Percentiles rank a stretch among this genome's conserved stretches.
Conservation (phyloP, 2,888 invertebrate genomes). For the Leptarthrus brevirostris region DNA sequence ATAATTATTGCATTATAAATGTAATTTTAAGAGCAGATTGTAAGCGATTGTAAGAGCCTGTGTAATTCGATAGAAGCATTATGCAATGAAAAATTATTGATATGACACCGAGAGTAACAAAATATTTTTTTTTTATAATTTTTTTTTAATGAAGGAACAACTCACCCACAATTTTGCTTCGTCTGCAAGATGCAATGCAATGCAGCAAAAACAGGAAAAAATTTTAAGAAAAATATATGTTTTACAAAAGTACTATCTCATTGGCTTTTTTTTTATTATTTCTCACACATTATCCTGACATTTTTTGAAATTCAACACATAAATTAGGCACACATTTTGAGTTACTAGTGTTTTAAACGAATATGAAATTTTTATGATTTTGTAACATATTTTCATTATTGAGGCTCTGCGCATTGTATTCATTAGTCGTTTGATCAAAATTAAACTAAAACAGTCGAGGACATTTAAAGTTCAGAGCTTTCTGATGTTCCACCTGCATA, state of each 20-base stretch:
- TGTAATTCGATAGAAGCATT: constrained; percentile 25
- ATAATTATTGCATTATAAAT: constrained; percentile 45
- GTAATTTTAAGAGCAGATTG: constrained; percentile 35
- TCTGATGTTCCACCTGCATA: too few relatives aligned
- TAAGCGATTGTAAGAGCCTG: constrained; percentile 42
- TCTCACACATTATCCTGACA: too few relatives aligned
- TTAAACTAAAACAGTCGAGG: too few relatives aligned
- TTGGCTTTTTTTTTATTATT: constrained; percentile 48
- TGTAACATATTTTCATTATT: too few relatives aligned
- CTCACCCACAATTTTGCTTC: constrained; percentile 45
- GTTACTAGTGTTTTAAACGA: too few relatives aligned
- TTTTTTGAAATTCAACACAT: too few relatives aligned
- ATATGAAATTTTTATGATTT: too few relatives aligned
- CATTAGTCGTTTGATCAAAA: too few relatives aligned
- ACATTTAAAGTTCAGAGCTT: too few relatives aligned
- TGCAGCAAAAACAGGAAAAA: constrained; percentile 35
- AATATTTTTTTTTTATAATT: constrained; percentile 47
- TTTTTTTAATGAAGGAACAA: constrained; percentile 35
- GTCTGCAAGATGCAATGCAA: constrained; percentile 47
- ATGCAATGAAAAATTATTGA: constrained; percentile 43
- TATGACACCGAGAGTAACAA: constrained; percentile 45
- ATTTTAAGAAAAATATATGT: constrained; percentile 51
- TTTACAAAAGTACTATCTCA: constrained; percentile 50
- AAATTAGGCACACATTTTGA: too few relatives aligned
- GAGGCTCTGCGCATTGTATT: too few relatives aligned